Conservation (phyloP, 2,797 vertebrate genomes). For the Melanotaenia pygmaea region DNA sequence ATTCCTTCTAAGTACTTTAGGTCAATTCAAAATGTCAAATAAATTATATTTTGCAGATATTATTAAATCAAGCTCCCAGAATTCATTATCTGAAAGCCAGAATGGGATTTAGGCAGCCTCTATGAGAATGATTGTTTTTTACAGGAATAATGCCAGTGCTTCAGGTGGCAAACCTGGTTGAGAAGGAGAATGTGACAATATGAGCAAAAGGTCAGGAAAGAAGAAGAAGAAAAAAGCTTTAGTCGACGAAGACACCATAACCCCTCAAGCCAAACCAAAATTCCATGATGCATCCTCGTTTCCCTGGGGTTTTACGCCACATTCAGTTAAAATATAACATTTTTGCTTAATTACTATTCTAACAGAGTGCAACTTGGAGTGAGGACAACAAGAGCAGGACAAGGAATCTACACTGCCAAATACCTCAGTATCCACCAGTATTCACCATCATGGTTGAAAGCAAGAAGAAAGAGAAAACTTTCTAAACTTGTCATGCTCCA, state of each 20-base stretch:
- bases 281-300: constrained; percentile 20
- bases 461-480: constrained; percentile 19
- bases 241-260: constrained; percentile 16
- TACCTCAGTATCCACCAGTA: constrained; percentile 25
- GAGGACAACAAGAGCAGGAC: constrained; percentile 34
- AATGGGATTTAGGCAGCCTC: constrained; percentile 16
- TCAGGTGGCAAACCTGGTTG: constrained; percentile 9
- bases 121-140: constrained; percentile 13
- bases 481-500: constrained; percentile 40
- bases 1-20: constrained; percentile 19
- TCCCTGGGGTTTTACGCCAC: constrained; percentile 20
- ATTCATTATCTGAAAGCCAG: constrained; percentile 44
- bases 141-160: neutral
- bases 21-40: constrained; percentile 50
- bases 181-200: constrained; percentile 9
- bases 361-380: constrained; percentile 17
- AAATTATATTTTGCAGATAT: constrained; percentile 36
- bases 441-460: constrained; percentile 25
- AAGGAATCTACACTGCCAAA: constrained; percentile 44
- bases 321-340: constrained; percentile 26
- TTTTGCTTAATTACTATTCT: constrained; percentile 57
- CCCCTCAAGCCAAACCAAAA: constrained; percentile 46
- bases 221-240: constrained; percentile 2
- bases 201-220: constrained; percentile 21
- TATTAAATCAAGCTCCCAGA: constrained; percentile 27